These are phyloP conservation scores for Telmatochromis sp. DNA, from an alignment of 2,113 vertebrate genomes.

Conservation along the genomic window DNA sequence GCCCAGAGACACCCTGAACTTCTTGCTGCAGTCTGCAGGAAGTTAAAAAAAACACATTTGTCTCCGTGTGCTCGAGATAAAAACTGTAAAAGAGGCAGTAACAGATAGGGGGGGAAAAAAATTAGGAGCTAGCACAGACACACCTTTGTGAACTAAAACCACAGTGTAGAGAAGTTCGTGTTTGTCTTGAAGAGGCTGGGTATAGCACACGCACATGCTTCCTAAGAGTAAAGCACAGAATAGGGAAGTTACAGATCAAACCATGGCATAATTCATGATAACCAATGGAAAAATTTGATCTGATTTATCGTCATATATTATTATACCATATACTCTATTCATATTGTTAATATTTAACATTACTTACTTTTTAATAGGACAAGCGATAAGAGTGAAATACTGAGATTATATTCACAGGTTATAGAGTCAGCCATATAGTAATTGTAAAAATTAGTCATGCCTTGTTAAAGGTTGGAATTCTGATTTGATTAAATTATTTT, in stretches of 20 bases:
- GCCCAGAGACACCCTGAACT: constrained; percentile 75
- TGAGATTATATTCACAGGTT: not conserved
- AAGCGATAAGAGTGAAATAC: not conserved
- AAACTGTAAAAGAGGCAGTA: not conserved
- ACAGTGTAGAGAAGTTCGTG: constrained; percentile 78
- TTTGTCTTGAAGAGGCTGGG: constrained; percentile 52
- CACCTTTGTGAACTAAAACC: constrained; percentile 86
- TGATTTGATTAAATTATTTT: not conserved
- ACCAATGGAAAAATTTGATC: not conserved
- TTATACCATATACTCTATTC: not conserved
- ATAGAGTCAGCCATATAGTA: not conserved
- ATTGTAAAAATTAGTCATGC: not conserved
- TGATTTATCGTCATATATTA: not conserved
- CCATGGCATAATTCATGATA: not conserved
- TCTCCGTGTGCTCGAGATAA: not conserved
- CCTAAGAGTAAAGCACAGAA: constrained; percentile 64
- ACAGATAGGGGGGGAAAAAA: not conserved
- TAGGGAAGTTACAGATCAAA: not conserved
- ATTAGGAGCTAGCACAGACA: not conserved
- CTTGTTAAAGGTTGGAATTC: not conserved
- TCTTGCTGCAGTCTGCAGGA: constrained; percentile 82
- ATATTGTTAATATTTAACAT: not conserved
- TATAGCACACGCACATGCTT: constrained; percentile 85
- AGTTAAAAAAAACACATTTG: not conserved
- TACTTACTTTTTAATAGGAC: not conserved